Conservation (phyloP, 2,888 invertebrate genomes). For the Cheilosia impressa region DNA sequence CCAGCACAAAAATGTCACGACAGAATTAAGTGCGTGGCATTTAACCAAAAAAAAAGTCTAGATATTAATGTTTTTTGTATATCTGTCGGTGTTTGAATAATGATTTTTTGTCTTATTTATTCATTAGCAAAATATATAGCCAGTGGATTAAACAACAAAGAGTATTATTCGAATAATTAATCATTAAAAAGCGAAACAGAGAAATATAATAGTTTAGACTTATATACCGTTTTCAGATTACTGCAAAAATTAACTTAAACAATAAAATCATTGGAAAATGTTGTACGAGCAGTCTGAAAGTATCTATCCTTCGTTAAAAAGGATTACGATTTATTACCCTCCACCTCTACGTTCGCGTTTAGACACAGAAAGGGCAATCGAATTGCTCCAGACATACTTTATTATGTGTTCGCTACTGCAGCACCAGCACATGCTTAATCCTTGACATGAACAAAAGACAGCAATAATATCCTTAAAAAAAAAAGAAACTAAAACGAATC, state of each 20-base stretch:
- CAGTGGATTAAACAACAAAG: neutral
- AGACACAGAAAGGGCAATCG: conserved; percentile 73
- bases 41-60: neutral
- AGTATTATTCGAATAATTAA: neutral
- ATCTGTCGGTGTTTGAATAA: conserved; percentile 4
- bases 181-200: neutral
- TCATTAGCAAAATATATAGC: conserved; percentile 26
- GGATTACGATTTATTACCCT: conserved; percentile 70
- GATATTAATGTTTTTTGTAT: conserved; percentile 6
- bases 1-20: neutral
- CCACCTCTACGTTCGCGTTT: conserved; percentile 28
- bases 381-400: conserved; percentile 76
- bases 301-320: conserved; percentile 25
- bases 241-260: conserved; percentile 4
- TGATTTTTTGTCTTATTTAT: conserved; percentile 19
- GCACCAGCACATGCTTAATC: conserved; percentile 51
- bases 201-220: neutral
- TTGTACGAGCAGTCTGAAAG: neutral
- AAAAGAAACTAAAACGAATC: conserved; percentile 15
- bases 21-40: neutral
- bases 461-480: conserved; percentile 29
- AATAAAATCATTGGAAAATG: conserved; percentile 43
- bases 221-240: neutral
- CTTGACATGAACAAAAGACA: conserved; percentile 56
- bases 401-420: conserved; percentile 58